Base-by-base conservation (phyloP, 2,888 invertebrate genomes). In the Xiphydria camelus region DNA sequence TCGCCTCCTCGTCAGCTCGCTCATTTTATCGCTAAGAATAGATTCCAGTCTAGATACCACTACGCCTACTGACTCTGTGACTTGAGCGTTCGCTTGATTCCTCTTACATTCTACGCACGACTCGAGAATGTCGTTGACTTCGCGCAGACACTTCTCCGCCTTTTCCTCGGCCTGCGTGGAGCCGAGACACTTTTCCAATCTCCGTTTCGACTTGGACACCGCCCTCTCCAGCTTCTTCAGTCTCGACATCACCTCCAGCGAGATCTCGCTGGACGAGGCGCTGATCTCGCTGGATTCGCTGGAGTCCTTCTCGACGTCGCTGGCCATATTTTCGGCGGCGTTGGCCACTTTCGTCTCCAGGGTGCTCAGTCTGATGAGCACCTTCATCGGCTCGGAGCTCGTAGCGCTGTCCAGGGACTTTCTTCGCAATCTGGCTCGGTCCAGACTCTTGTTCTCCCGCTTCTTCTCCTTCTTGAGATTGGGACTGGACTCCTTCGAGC, bases 361-460 rank as follows among this genome's bases (percentile, higher is more conserved):
- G 36, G 87, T 85, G 67, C 85, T 88, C 37, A 91, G 76, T 50
- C 89, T 82, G 64, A 89, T 86, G 59, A 89, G 76, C 66, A 90
- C 83, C 75, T 89, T 89, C 83, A 91, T 84, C 0, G 91, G 87
- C 69, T 90, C 89, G 0, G 87, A 85, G 53, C 86, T 84, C 4
- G 87, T 87, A 9, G 86, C 86, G 64, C 89, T 88, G 62, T 91
- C 91, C 36, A 91, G 76, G 4, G 89, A 89, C 66, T 89, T 89
- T 46, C 89, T 79, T 38, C 91, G 79, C 29, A 88, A 73, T 47
- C 84, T 76, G 18, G 82, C 79, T 7, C 82, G 57, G 33, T 59
- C 54, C 15, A 57, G 34, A 51, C 55, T 64, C 45, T 64, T 62
- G 25, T 51, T 60, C 6, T 70, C 64, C 32, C 61, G 52, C 37